phyloP scores from a whole-genome alignment of 1,140 invertebrate species.

The Metaphire vulgaris region DNA sequence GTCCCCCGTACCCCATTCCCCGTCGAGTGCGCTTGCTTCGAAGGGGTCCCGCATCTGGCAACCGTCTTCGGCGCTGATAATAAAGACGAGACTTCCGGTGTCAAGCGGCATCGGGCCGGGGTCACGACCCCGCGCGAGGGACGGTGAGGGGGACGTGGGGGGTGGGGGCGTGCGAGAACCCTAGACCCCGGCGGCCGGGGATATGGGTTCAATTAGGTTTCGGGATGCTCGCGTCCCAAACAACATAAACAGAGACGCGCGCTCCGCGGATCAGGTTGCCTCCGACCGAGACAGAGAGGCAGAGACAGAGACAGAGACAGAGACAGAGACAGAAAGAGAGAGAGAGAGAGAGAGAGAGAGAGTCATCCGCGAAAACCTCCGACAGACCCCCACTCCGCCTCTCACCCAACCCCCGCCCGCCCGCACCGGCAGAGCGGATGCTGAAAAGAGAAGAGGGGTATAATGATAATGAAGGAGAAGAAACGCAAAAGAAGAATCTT shows the following conservation, averaged over 20 bases:
- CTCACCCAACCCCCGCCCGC: no score
- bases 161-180: background rate
- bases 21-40: no score
- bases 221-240: background rate
- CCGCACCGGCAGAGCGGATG: no score
- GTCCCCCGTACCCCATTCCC: no score
- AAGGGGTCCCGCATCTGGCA: background rate
- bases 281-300: background rate
- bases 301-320: background rate
- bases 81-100: constrained; percentile 1
- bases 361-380: no score
- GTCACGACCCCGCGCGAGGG: background rate
- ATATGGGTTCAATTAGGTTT: background rate
- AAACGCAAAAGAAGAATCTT: no score
- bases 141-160: no score
- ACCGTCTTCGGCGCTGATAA: background rate
- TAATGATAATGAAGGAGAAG: no score
- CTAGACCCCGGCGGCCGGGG: background rate
- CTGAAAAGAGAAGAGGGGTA: no score
- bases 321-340: background rate
- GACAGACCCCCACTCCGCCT: no score
- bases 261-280: background rate
- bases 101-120: background rate
- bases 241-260: background rate
- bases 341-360: no score